These are phyloP conservation scores for Gandaritis pyraliata DNA, from an alignment of 2,888 invertebrate genomes.

Conservation along the genomic window DNA sequence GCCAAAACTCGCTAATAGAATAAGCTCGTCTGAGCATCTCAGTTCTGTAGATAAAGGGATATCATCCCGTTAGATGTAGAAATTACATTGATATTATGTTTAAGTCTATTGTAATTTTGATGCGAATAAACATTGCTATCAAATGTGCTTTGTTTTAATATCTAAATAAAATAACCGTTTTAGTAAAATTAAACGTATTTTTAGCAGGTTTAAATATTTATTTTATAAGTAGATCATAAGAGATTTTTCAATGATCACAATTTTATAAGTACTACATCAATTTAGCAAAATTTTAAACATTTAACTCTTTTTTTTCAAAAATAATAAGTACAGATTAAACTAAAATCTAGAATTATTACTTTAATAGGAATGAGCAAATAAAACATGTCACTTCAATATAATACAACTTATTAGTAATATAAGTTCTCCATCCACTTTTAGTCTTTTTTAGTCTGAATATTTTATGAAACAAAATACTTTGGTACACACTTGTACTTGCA, in stretches of 20 bases:
- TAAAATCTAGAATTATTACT: not conserved
- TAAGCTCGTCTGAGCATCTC: constrained; percentile 41
- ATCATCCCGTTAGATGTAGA: constrained; percentile 59
- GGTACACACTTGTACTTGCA: too few species aligned
- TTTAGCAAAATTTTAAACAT: not conserved
- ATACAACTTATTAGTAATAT: too few species aligned
- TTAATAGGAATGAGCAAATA: not conserved
- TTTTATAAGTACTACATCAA: constrained; percentile 3
- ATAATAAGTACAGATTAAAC: not conserved
- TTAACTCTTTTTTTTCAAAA: not conserved
- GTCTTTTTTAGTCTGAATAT: too few species aligned
- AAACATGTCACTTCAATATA: not conserved
- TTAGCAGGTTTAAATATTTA: too few species aligned
- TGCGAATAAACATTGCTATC: constrained; percentile 74
- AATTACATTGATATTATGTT: constrained; percentile 50
- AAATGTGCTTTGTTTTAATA: constrained; percentile 40
- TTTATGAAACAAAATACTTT: too few species aligned
- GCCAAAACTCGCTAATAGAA: constrained; percentile 39
- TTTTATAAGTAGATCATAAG: not conserved
- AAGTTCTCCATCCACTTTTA: too few species aligned
- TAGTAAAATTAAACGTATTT: too few species aligned
- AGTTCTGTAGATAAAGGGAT: constrained; percentile 64
- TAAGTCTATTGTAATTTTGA: constrained; percentile 67
- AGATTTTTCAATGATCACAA: constrained; percentile 18
- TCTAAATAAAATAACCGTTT: too few species aligned